phyloP scores from a whole-genome alignment of 2,888 invertebrate genomes.

The Chrysolina americana region DNA sequence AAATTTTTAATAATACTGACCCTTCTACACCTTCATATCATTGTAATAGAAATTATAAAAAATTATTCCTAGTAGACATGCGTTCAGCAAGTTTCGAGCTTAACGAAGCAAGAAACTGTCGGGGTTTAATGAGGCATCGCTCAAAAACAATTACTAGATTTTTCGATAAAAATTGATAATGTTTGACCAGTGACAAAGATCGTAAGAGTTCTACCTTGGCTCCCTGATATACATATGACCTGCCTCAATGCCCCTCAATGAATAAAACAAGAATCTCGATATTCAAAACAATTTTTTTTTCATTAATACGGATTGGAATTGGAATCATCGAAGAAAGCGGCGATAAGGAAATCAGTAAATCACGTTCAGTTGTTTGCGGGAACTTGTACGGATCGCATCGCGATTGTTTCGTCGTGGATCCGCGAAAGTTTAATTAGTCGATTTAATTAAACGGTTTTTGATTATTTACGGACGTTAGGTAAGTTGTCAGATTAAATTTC shows the following conservation, averaged over 20 bases:
- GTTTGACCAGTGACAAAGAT: no score
- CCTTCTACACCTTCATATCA: no score
- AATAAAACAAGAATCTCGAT: not conserved
- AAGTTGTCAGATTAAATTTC: not conserved
- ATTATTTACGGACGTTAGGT: not conserved
- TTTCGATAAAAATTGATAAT: no score
- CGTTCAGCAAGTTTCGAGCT: no score
- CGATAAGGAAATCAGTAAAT: slow-evolving; percentile 35
- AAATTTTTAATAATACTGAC: no score
- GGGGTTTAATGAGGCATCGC: no score
- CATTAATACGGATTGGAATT: not conserved
- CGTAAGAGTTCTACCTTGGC: no score
- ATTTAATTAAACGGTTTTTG: not conserved
- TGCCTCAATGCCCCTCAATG: slow-evolving; percentile 1
- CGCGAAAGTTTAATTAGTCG: not conserved
- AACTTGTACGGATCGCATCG: slow-evolving; percentile 29
- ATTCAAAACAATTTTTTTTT: slow-evolving; percentile 9
- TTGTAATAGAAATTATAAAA: no score
- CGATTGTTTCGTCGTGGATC: slow-evolving; percentile 1
- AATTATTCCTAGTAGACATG: no score
- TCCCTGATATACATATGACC: not conserved
- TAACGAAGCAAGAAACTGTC: no score
- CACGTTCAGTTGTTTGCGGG: slow-evolving; percentile 42
- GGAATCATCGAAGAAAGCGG: slow-evolving; percentile 15
- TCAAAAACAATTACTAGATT: no score